Conservation (phyloP, 2,113 vertebrate genomes). For the Thinocorus orbignyianus region DNA sequence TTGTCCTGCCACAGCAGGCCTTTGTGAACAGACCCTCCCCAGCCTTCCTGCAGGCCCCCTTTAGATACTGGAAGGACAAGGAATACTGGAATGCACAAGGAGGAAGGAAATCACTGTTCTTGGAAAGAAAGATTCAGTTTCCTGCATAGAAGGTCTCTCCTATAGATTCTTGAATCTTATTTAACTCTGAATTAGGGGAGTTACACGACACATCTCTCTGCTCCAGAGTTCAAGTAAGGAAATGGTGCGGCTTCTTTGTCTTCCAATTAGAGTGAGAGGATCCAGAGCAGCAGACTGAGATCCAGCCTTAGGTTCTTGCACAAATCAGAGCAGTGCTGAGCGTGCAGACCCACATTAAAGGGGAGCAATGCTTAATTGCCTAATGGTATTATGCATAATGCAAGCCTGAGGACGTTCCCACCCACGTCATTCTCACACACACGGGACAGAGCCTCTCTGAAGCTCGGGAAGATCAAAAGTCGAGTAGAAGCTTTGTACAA, state of each 20-base stretch:
- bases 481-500: neutral
- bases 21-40: no score
- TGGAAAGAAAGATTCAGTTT: neutral
- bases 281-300: neutral
- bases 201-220: neutral
- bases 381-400: neutral
- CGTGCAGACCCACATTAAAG: neutral
- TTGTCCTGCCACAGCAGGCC: no score
- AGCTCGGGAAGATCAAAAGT: neutral
- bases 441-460: neutral
- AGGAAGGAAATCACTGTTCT: neutral
- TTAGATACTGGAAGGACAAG: no score
- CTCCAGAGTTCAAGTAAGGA: neutral
- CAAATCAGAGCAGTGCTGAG: neutral
- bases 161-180: neutral
- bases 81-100: no score
- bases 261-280: neutral
- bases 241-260: neutral
- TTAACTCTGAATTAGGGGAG: neutral
- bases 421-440: neutral
- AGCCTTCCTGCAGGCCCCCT: no score
- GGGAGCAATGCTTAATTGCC: neutral
- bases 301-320: neutral
- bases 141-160: neutral
- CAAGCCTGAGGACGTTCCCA: neutral